Conservation (phyloP, 2,797 vertebrate genomes). For the Anguilla anguilla region DNA sequence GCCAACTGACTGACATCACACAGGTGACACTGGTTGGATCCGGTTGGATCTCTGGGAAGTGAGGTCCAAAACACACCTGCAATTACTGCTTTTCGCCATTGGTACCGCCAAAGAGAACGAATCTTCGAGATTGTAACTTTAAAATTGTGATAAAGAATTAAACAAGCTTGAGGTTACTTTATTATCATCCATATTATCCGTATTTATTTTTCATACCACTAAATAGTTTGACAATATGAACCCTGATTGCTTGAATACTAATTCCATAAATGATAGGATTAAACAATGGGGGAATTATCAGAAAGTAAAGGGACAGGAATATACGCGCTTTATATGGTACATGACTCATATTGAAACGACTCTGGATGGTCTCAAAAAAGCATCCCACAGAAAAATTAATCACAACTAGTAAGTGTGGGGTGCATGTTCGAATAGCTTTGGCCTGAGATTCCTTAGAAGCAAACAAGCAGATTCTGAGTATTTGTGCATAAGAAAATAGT, state of each 20-base stretch:
- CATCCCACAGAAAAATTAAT: constrained; percentile 49
- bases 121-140: no score
- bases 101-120: no score
- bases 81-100: no score
- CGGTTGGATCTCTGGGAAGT: no score
- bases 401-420: constrained; percentile 51
- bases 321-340: neutral
- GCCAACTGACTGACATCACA: no score
- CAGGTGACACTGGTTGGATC: no score
- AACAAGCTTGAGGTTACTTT: neutral
- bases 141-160: no score
- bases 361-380: constrained; percentile 55
- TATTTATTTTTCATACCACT: neutral
- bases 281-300: constrained; percentile 32
- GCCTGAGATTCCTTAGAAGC: neutral
- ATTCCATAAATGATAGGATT: constrained; percentile 50
- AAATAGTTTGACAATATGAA: neutral
- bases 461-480: constrained; percentile 24
- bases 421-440: constrained; percentile 48
- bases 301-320: constrained; percentile 23
- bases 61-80: no score
- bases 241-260: constrained; percentile 17
- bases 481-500: constrained; percentile 33
- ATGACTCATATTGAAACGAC: neutral
- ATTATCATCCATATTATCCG: neutral